Percentiles rank a stretch among this genome's conserved stretches.
These are phyloP conservation scores for Hystrix brachyura DNA, from an alignment of 2,113 vertebrate species.

Conservation along the genomic window DNA sequence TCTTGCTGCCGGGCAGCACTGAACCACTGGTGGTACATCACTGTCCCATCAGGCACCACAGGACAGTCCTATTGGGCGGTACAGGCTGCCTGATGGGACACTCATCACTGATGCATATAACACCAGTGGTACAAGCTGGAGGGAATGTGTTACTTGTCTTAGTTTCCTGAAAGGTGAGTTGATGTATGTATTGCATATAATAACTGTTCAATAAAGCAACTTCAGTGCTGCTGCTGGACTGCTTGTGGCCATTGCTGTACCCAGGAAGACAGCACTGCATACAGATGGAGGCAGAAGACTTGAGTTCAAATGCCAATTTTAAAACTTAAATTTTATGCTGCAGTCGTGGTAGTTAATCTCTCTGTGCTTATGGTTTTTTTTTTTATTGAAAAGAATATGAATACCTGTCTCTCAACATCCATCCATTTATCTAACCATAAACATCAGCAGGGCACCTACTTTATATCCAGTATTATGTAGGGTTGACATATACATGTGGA, in stretches of 20 bases:
- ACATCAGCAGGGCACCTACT: neutral
- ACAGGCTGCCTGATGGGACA: too few relatives aligned
- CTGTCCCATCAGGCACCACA: neutral
- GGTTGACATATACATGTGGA: neutral
- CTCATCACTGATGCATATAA: neutral
- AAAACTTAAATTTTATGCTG: neutral
- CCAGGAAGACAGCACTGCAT: neutral
- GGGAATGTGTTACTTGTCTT: neutral
- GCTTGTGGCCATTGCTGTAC: neutral
- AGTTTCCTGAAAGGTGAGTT: conserved; percentile 28
- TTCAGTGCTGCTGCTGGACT: neutral
- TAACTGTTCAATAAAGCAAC: neutral
- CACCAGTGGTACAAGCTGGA: neutral
- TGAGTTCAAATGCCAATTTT: neutral
- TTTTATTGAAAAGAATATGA: conserved; percentile 14
- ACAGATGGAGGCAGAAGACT: neutral
- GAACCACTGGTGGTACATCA: neutral
- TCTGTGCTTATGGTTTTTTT: neutral
- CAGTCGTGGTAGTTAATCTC: neutral
- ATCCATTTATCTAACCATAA: neutral
- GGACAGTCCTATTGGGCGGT: neutral
- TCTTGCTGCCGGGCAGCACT: neutral
- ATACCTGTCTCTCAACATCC: neutral
- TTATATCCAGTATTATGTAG: neutral
- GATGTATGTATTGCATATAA: neutral